These are phyloP conservation scores for Lithosia quadra DNA, from an alignment of 2,888 invertebrate genomes.

Conservation along the genomic window DNA sequence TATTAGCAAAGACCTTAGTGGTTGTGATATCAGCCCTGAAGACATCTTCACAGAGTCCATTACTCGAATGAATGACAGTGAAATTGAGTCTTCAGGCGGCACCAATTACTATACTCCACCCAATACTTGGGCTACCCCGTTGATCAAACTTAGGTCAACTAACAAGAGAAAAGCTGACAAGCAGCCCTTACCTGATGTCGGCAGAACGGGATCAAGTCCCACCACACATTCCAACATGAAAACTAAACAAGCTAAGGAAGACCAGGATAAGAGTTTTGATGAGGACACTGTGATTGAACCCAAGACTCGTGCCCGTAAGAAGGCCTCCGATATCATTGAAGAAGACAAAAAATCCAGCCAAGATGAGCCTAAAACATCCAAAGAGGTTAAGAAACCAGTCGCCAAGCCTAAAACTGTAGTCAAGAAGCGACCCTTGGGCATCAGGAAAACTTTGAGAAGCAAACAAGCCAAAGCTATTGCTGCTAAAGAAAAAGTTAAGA, in stretches of 20 bases:
- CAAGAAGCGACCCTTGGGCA: constrained; percentile 81
- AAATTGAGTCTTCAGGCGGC: constrained; percentile 36
- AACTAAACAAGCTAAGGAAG: constrained; percentile 83
- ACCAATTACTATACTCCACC: constrained; percentile 32
- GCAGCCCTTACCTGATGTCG: constrained; percentile 81
- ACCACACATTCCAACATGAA: constrained; percentile 86
- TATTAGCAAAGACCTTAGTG: constrained; percentile 50
- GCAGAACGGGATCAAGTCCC: constrained; percentile 78
- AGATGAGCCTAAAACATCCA: constrained; percentile 81
- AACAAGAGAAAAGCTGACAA: constrained; percentile 59
- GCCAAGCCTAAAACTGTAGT: constrained; percentile 76
- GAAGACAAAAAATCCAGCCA: constrained; percentile 76
- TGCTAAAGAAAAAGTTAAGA: constrained; percentile 74
- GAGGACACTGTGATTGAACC: constrained; percentile 79
- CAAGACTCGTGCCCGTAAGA: constrained; percentile 83
- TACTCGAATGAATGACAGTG: constrained; percentile 40
- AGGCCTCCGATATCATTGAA: constrained; percentile 76
- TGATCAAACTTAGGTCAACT: constrained; percentile 60
- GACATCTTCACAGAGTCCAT: constrained; percentile 44
- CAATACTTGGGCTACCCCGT: constrained; percentile 46
- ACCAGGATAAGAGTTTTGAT: constrained; percentile 79
- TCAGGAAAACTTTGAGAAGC: constrained; percentile 79
- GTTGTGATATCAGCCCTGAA: constrained; percentile 54
- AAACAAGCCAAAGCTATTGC: constrained; percentile 68
- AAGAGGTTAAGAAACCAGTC: constrained; percentile 75